These are phyloP conservation scores for Rana temporaria DNA, from an alignment of 2,113 vertebrate genomes.

Conservation along the genomic window DNA sequence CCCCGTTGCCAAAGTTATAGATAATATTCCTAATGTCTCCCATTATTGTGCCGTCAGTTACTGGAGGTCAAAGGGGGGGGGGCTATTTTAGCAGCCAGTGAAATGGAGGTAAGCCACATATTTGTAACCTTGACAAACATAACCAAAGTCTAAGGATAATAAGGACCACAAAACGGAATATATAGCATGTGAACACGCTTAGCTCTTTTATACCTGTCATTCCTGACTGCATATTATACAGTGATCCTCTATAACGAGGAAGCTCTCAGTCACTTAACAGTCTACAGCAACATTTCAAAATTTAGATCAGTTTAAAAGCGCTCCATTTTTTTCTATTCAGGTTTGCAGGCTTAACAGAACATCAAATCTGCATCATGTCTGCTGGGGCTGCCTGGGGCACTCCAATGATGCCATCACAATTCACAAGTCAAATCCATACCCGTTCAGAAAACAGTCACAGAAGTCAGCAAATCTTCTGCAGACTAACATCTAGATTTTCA, in stretches of 20 bases:
- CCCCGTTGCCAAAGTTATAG: no score
- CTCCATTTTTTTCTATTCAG: slow-evolving; percentile 8
- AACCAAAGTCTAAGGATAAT: not conserved
- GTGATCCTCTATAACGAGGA: slow-evolving; percentile 3
- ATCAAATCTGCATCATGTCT: slow-evolving; percentile 49
- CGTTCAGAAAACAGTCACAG: slow-evolving; percentile 15
- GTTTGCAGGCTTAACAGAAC: slow-evolving; percentile 44
- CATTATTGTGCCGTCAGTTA: no score
- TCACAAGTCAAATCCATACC: slow-evolving; percentile 18
- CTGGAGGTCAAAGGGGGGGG: no score
- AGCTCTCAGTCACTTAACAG: slow-evolving; percentile 18
- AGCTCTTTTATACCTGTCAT: not conserved
- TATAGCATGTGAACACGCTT: not conserved
- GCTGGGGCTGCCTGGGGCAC: slow-evolving; percentile 48
- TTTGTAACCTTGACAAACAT: not conserved
- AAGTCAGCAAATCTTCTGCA: slow-evolving; percentile 6
- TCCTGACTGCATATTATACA: slow-evolving; percentile 4
- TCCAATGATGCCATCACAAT: slow-evolving; percentile 46
- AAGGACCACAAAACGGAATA: not conserved
- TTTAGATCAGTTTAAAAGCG: slow-evolving; percentile 33
- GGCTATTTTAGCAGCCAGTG: no score
- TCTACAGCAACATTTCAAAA: slow-evolving; percentile 17
- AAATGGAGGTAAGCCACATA: not conserved
- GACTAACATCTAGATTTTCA: slow-evolving; percentile 30
- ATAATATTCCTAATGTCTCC: no score